Evolutionary conservation across 2,888 invertebrate species (phyloP), one percentile per base, ranked within the genome.

Genomic region (Microplitis manilae): DNA sequence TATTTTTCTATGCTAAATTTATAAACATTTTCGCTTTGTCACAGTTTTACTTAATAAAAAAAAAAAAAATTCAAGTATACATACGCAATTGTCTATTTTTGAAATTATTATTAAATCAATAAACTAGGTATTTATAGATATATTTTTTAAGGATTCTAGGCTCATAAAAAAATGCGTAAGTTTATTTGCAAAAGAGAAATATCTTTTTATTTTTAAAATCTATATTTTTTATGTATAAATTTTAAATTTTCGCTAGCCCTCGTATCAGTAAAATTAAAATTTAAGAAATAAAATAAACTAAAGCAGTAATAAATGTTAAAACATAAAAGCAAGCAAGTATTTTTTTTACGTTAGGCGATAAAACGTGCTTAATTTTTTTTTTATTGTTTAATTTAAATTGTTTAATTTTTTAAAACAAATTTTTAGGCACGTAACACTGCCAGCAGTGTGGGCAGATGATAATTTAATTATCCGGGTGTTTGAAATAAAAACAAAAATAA

Each of bases 401-500:
- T 20, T 20, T 20, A 50, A 30, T 68, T 74, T 65, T 70, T 68
- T 67, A 39, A 17, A 6, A 50, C 6, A 13, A 20, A 69, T 20
- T 71, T 41, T 71, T 39, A 64, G 61, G 41, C 38, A 65, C 76
- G 60, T 38, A 75, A 85, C 86, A 87, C 87, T 84, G 86, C 87
- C 87, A 87, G 87, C 87, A 88, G 86, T 87, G 85, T 82, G 82
- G 81, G 80, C 83, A 84, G 83, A 79, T 77, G 73, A 50, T 50
- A 50, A 50, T 50, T 8, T 13, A 50, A 50, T 50, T 50, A 50
- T 50, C 50, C 50, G 5, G 50, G 50, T 13, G 50, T 13, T 13
- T 2, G 17, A 40, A 70, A 62, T n/a, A 69, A 62, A 30, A 40
- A 62, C 8, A 69, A 62, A 30, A 40, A 41, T 38, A 30, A 67